Base-by-base conservation (phyloP, 2,797 vertebrate species). In the Gobionotothen gibberifrons region DNA sequence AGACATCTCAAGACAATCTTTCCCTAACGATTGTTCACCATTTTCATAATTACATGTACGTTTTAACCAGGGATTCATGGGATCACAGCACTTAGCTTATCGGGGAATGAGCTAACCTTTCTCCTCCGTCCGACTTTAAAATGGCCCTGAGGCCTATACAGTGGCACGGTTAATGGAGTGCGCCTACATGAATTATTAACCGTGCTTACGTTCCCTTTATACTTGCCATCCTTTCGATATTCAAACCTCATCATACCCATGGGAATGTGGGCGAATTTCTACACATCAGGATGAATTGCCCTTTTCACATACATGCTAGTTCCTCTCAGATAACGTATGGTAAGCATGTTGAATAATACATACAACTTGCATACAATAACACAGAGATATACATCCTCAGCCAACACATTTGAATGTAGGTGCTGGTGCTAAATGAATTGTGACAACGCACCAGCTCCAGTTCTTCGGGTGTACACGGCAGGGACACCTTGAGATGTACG, bases 131-230 rank as follows among this genome's bases (percentile, higher is more conserved):
- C 84, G 75, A 81, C 83, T 87, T 77, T 83, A 59, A 87, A 89
- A 81, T 79, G 80, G 74, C 90, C 87, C 83, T 80, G 56, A 85
- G 88, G 87, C 83, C 84, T 71, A 51, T 76, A 58, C 87, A 77
- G 78, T 84, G 85, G 82, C 85, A 87, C 88, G 84, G 84, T 87
- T 91, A 93, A 93, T 89, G 87, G 90, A 92, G 83, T 85, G 86
- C 39, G 77, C 83, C 85, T 84, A 74, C 82, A 93, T 93, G 74
- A 90, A 93, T 92, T 92, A 94, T 93, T 92, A 89, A 91, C 85
- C 78, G 62, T 85, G 87, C 88, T 92, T 93, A 86, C 80, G 58
- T 89, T 92, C 77, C 83, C 81, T 90, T 90, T 87, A 88, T 90
- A 76, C 87, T 88, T 80, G 71, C 84, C 83, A 90, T 85, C 79